Evolutionary conservation across 2,888 invertebrate species (phyloP).

Genomic region (Meganola albula): DNA sequence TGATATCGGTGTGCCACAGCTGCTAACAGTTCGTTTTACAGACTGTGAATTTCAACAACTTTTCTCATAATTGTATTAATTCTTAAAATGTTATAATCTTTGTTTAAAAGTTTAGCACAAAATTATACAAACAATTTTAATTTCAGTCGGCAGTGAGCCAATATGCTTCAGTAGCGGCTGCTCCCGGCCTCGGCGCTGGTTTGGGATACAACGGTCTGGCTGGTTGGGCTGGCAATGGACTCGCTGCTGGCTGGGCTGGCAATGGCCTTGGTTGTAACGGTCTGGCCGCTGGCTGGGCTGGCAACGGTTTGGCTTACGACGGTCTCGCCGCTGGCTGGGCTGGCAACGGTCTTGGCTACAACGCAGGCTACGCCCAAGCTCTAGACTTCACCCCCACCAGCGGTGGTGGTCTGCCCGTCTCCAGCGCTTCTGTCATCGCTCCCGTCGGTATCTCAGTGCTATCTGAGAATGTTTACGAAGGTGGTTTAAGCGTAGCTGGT

Average conservation of each 20-base stretch:
- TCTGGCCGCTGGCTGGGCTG: not conserved
- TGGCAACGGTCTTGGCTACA: not conserved
- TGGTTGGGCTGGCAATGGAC: not conserved
- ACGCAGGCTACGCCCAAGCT: conserved; percentile 1
- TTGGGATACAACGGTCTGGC: not conserved
- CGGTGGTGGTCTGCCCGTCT: conserved; percentile 9
- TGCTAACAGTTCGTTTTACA: too few species aligned
- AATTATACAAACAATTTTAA: not conserved
- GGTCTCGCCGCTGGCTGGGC: not conserved
- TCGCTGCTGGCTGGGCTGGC: not conserved
- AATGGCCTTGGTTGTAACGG: not conserved
- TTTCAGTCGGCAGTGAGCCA: not conserved
- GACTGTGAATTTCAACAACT: too few species aligned
- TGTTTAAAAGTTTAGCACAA: not conserved
- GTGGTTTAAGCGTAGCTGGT: conserved; percentile 12
- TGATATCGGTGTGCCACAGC: too few species aligned
- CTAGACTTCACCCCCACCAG: conserved; percentile 8
- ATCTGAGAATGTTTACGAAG: conserved; percentile 19
- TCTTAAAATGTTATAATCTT: too few species aligned
- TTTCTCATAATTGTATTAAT: too few species aligned
- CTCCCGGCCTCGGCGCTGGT: conserved; percentile 2
- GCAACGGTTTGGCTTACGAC: not conserved
- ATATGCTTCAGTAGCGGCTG: not conserved
- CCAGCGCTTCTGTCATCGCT: conserved; percentile 9
- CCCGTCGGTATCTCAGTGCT: conserved; percentile 4